Base-by-base conservation (phyloP, 2,113 vertebrate species). In the Embiotoca jacksoni region DNA sequence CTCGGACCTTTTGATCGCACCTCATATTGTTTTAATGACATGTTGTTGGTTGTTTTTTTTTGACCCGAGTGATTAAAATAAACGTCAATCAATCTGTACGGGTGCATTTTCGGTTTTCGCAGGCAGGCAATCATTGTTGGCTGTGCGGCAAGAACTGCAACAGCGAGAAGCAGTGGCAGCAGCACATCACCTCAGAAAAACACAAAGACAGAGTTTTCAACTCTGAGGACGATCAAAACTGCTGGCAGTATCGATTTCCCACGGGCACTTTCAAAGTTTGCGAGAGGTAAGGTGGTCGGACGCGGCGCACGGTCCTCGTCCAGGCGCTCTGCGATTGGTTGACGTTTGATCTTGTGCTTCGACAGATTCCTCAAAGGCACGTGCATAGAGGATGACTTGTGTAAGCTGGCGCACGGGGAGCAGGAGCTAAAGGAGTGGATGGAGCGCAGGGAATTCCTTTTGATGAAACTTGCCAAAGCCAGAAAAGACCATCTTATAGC, bases 61-160 rank as follows among this genome's bases (percentile, higher is more conserved):
- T 23, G 23, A n/a, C 0, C 41, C 13, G 41, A 44, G 41, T 44
- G 41, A 44, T 44, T 44, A 44, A 23, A 46, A 46, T 46, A 5
- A 52, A 23, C n/a, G 0, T 1, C 5, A n/a, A 23, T n/a, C 7
- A 16, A 6, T 37, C 16, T 15, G 30, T 35, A n/a, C 50, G 39
- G 67, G 67, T 47, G 16, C 2, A 16, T 55, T 36, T 3, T 57
- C 10, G 54, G 2, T 61, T 23, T 39, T 2, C n/a, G 4, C 75
- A 99, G 98, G 96, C 96, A 63, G 97, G 98, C 77, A 99, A 98
- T 65, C 98, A 99, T 87, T 99, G 98, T 83, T 99, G 98, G 98
- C 95, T 99, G 90, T 99, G 98, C 79, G 97, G 98, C 69, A 99
- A 99, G 89, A 99, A 99, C 94, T 99, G 97, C 87, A 99, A 99